Base-by-base conservation (phyloP, 2,797 vertebrate genomes). In the Pseudomugil gertrudae region DNA sequence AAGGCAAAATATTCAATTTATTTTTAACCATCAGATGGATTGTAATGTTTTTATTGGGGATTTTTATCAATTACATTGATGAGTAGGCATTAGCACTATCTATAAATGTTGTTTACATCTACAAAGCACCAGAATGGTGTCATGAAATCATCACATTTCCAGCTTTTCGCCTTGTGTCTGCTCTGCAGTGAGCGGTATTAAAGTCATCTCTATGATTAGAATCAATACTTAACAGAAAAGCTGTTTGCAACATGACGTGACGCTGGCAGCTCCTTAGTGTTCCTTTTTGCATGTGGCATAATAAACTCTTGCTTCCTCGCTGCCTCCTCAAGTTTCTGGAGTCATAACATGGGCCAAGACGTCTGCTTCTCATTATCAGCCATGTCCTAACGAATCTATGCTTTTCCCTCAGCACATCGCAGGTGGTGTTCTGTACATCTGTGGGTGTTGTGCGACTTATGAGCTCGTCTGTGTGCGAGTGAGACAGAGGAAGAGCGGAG, bases 401-500 rank as follows among this genome's bases (percentile, higher is more conserved):
- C 57, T 69, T 36, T 57, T 51, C 53, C 36, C 66, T 29, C 59
- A 59, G 54, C 40, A 30, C 47, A 61, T 76, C 69, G 67, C 59
- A 73, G 68, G 51, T 57, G 56, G 35, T 50, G 23, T 38, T 19
- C 56, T 72, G 64, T 67, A 68, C 76, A 79, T 79, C 65, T 65
- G 76, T 65, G 63, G 67, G 54, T 64, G 65, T 72, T 70, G 77
- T 55, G 62, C 71, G 82, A 83, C 78, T 69, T 66, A 59, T 54
- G 56, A 80, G 74, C 67, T 67, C 9, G 64, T 75, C 55, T 82
- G 73, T 63, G 67, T 79, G 50, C 47, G 47, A 36, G 58, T 57
- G 75, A 73, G 48, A 76, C 29, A 63, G 76, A 73, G 69, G 83
- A 43, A 54, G 70, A 79, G 79, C 75, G 52, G 71, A 88, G 72